phyloP scores from a whole-genome alignment of 2,888 invertebrate species.

The Drosophila fulvimacula region DNA sequence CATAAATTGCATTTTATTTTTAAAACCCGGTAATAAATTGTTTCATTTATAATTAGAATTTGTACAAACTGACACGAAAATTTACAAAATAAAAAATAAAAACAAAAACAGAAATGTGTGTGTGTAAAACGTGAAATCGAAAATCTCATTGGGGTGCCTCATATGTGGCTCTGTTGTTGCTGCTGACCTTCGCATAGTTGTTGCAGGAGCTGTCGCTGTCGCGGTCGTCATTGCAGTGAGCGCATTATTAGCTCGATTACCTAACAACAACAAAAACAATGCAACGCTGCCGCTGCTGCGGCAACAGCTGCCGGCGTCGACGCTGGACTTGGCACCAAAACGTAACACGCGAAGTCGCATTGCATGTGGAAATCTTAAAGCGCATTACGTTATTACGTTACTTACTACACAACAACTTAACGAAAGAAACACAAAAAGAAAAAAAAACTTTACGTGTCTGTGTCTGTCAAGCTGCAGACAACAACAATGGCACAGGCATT shows the following conservation, averaged over 20 bases:
- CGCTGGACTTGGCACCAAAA: slow-evolving; percentile 83
- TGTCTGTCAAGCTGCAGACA: slow-evolving; percentile 38
- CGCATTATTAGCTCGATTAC: slow-evolving; percentile 66
- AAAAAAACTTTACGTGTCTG: slow-evolving; percentile 46
- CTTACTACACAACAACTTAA: slow-evolving; percentile 37
- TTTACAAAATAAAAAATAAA: slow-evolving; percentile 18
- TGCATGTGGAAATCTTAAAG: slow-evolving; percentile 73
- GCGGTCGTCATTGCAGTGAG: slow-evolving; percentile 21
- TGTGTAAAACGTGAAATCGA: slow-evolving; percentile 23
- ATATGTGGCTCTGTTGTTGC: slow-evolving; percentile 20
- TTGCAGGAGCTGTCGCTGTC: slow-evolving; percentile 61
- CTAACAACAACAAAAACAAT: slow-evolving; percentile 52
- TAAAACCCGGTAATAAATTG: slow-evolving; percentile 80
- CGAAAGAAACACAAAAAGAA: slow-evolving; percentile 20
- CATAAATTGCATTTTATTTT: slow-evolving; percentile 76
- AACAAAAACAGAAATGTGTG: not conserved
- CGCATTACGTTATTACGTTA: slow-evolving; percentile 75
- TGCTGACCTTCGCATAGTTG: slow-evolving; percentile 78
- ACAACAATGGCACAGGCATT: slow-evolving; percentile 68
- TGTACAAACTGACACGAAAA: slow-evolving; percentile 62
- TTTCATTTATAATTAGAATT: slow-evolving; percentile 79
- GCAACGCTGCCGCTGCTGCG: slow-evolving; percentile 24
- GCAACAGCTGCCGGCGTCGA: slow-evolving; percentile 22
- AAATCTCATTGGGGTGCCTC: slow-evolving; percentile 31
- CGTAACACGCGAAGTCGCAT: slow-evolving; percentile 57